Evolutionary conservation across 2,113 vertebrate genomes (phyloP).

Genomic region (Cynopterus brachyotis): DNA sequence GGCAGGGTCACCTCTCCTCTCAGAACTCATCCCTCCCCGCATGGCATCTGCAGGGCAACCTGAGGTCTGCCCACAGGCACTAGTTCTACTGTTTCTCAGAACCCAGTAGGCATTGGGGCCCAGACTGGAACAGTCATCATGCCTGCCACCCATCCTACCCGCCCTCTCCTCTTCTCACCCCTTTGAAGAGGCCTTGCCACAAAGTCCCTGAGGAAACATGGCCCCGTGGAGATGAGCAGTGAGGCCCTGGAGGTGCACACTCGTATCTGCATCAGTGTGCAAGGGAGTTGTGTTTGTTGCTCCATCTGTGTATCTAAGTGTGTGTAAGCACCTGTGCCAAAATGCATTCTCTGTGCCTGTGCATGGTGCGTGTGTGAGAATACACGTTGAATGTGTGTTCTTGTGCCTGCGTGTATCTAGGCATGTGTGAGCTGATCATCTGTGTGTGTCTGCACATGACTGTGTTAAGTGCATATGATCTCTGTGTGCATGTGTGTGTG

Average conservation of each 20-base stretch:
- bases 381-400: accelerated
- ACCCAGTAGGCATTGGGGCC: background rate
- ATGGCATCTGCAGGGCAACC: background rate
- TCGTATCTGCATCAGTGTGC: accelerated
- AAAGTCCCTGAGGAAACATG: background rate
- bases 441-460: background rate
- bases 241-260: accelerated
- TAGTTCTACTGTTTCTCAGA: background rate
- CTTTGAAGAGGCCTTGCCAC: background rate
- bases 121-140: background rate
- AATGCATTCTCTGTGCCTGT: too few relatives aligned
- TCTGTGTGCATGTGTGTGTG: background rate
- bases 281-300: background rate
- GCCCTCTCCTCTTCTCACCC: background rate
- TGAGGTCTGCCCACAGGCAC: accelerated
- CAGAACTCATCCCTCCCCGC: accelerated
- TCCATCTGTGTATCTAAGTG: background rate
- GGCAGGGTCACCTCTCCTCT: background rate
- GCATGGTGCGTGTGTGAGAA: background rate
- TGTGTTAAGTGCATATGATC: too few relatives aligned
- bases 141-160: too few relatives aligned
- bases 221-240: accelerated
- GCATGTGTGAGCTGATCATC: background rate
- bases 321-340: background rate
- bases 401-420: background rate